Conservation (phyloP, 2,888 invertebrate species). For the Laspeyria flexula region DNA sequence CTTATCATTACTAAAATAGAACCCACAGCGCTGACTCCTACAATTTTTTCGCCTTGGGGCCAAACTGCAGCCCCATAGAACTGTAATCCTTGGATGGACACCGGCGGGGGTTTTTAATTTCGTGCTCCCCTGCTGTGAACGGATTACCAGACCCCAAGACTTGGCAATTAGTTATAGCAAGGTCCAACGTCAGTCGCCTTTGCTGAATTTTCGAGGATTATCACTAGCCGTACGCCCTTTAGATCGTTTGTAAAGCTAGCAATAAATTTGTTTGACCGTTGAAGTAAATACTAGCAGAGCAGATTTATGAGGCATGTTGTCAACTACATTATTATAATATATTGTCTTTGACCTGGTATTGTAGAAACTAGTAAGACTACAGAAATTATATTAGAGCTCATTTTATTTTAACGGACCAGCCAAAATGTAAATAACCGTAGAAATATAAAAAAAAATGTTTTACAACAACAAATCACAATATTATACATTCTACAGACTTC, state of each 20-base stretch:
- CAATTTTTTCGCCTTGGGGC: slow-evolving; percentile 42
- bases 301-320: background rate
- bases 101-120: slow-evolving; percentile 82
- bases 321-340: background rate
- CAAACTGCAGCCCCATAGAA: slow-evolving; percentile 58
- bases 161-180: slow-evolving; percentile 78
- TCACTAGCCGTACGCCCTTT: slow-evolving; percentile 44
- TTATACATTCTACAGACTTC: no score
- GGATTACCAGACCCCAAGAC: slow-evolving; percentile 77
- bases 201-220: slow-evolving; percentile 63
- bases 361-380: no score
- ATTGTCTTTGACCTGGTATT: no score
- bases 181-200: slow-evolving; percentile 58
- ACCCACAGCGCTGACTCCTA: slow-evolving; percentile 21
- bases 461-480: no score
- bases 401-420: no score
- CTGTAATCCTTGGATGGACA: slow-evolving; percentile 75
- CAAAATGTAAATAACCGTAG: no score
- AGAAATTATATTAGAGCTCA: no score
- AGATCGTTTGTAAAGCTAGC: slow-evolving; percentile 39
- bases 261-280: slow-evolving; percentile 10
- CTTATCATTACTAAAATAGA: slow-evolving; percentile 10
- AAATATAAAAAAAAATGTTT: no score
- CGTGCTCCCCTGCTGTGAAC: slow-evolving; percentile 80
- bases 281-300: background rate